Evolutionary conservation across 2,888 invertebrate genomes (phyloP), one percentile per base, ranked within the genome.

Genomic region (Drosophila suboccidentalis): DNA sequence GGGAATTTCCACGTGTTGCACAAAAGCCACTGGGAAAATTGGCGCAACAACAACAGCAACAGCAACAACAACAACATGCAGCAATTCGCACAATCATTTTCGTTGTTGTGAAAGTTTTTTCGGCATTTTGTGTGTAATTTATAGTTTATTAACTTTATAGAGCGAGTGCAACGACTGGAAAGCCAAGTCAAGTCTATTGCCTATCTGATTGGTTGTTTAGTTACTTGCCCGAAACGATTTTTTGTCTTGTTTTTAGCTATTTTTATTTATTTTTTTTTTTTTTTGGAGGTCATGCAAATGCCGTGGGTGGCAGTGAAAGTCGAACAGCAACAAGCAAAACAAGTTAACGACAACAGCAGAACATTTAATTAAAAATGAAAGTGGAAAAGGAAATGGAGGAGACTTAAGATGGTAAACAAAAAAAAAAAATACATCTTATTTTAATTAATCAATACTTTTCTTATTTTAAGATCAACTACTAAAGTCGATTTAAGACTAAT

Each of bases 101-200:
- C 15, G 49, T 70, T 65, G 46, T 55, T 67, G 88, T 84, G 84
- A 84, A 84, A 84, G 88, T 84, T 65, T 83, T 84, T 87, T 87
- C 75, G 87, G 82, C 82, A 74, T 84, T 84, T 78, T 58, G 36
- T 49, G 39, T 41, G 84, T 80, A 87, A 87, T 87, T 87, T 87
- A 89, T 89, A 87, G 86, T 87, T 89, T 89, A 89, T 87, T 87
- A 84, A 87, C 86, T 77, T 89, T 80, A 71, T 84, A 80, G 78
- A 80, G 88, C 76, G 88, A 80, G 84, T 87, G 86, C 84, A 85
- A 80, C 74, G 84, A 85, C 84, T 85, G 81, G 78, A 85, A 84
- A 85, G 74, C 68, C 57, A 54, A 34, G 13, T 17, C 22, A 22
- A 22, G 47, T 49, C 63, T 69, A 73, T 53, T 58, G 51, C 58